phyloP scores from a whole-genome alignment of 2,797 vertebrate genomes.

The Alcedo quadribrachys region DNA sequence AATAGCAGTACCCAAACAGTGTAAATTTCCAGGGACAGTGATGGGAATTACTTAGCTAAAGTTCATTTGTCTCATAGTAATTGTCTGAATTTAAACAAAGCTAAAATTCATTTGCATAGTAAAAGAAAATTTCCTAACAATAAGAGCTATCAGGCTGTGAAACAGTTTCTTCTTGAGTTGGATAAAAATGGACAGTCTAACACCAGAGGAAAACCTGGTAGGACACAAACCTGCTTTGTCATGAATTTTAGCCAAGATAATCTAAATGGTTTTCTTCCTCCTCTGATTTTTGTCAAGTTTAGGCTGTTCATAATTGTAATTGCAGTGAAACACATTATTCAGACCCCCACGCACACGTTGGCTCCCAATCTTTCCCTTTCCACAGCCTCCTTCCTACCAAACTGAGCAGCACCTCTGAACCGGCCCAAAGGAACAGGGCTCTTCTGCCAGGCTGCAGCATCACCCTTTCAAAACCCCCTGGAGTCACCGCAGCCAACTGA shows the following conservation, averaged over 20 bases:
- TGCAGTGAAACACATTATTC: neutral
- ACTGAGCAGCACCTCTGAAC: neutral
- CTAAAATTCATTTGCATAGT: neutral
- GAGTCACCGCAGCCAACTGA: neutral
- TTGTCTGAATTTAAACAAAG: neutral
- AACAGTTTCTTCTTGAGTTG: neutral
- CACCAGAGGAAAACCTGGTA: neutral
- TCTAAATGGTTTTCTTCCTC: neutral
- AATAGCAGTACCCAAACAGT: neutral
- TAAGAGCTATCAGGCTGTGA: neutral
- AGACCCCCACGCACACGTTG: accelerated
- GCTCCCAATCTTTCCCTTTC: neutral
- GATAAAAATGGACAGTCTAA: neutral
- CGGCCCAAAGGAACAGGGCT: neutral
- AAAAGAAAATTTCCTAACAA: neutral
- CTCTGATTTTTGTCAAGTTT: neutral
- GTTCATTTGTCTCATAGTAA: neutral
- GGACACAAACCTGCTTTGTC: neutral
- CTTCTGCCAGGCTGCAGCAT: neutral
- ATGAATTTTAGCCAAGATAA: neutral
- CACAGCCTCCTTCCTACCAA: neutral
- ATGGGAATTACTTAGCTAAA: neutral
- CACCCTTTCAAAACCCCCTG: conserved; percentile 40
- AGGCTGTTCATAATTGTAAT: neutral
- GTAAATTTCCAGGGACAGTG: neutral